Evolutionary conservation across 2,888 invertebrate genomes (phyloP).

Genomic region (Ischnus inquisitorius): DNA sequence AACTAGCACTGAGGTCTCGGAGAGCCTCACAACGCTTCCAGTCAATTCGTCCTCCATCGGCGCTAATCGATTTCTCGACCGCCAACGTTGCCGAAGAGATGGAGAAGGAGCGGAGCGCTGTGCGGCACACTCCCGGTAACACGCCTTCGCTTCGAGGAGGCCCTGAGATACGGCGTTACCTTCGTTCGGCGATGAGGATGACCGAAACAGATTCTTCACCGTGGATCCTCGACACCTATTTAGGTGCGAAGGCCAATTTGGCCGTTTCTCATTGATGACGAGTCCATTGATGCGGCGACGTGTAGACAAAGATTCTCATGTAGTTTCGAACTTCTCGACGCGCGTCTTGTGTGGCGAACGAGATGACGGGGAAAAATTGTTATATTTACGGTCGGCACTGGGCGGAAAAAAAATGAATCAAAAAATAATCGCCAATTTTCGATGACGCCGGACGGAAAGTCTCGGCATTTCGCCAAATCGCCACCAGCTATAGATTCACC

Average conservation of each 20-base stretch:
- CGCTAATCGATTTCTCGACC: conserved; percentile 72
- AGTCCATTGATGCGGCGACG: conserved; percentile 66
- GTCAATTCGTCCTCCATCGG: conserved; percentile 66
- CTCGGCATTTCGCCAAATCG: too few relatives aligned
- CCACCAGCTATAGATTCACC: too few relatives aligned
- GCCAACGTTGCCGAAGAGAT: conserved; percentile 68
- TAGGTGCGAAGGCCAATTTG: conserved; percentile 68
- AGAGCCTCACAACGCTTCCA: conserved; percentile 24
- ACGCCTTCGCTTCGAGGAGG: conserved; percentile 50
- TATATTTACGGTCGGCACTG: not conserved
- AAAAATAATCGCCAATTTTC: conserved; percentile 17
- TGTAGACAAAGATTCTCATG: conserved; percentile 7
- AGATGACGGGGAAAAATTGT: not conserved
- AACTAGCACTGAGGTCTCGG: conserved; percentile 31
- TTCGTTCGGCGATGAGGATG: conserved; percentile 45
- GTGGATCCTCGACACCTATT: conserved; percentile 66
- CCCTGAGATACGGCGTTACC: conserved; percentile 50
- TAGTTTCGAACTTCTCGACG: conserved; percentile 3
- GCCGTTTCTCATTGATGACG: conserved; percentile 63
- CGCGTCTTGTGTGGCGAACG: not conserved
- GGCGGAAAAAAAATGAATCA: not conserved
- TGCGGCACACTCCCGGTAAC: conserved; percentile 46
- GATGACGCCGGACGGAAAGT: too few relatives aligned
- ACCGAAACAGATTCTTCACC: conserved; percentile 42
- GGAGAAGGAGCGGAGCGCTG: conserved; percentile 49